Conservation (phyloP, 2,888 invertebrate genomes). For the Cantharis lateralis region DNA sequence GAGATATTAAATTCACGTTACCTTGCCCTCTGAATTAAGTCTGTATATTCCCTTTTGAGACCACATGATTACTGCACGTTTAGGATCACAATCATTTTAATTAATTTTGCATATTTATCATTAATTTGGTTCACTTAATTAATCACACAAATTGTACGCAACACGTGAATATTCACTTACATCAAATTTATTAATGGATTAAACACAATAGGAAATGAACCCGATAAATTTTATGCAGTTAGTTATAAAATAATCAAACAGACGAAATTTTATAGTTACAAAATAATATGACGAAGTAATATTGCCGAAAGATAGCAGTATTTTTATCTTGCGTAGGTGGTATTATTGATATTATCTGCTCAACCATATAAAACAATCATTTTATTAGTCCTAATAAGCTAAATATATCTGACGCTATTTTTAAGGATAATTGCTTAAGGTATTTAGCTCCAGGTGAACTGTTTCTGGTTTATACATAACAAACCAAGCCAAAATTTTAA, state of each 20-base stretch:
- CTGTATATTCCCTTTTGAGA: slow-evolving; percentile 28
- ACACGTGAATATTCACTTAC: background rate
- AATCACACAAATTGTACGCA: background rate
- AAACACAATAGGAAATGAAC: background rate
- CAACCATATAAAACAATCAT: background rate
- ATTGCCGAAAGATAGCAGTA: background rate
- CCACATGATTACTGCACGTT: slow-evolving; percentile 25
- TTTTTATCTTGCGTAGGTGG: background rate
- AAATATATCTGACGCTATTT: background rate
- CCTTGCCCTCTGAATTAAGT: slow-evolving; percentile 16
- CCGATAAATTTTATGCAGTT: background rate
- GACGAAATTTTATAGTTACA: background rate
- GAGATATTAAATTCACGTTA: background rate
- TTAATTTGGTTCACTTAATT: background rate
- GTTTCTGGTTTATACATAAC: too few species aligned
- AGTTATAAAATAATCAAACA: background rate
- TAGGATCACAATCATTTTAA: slow-evolving; percentile 2
- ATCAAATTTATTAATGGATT: background rate
- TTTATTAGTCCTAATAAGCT: background rate
- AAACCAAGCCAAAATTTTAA: too few species aligned
- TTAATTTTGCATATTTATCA: slow-evolving; percentile 2
- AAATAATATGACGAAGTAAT: background rate
- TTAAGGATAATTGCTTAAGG: background rate
- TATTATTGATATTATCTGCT: background rate
- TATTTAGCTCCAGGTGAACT: too few species aligned